These are phyloP conservation scores for Pollachius pollachius DNA, from an alignment of 2,113 vertebrate species.

Conservation along the genomic window DNA sequence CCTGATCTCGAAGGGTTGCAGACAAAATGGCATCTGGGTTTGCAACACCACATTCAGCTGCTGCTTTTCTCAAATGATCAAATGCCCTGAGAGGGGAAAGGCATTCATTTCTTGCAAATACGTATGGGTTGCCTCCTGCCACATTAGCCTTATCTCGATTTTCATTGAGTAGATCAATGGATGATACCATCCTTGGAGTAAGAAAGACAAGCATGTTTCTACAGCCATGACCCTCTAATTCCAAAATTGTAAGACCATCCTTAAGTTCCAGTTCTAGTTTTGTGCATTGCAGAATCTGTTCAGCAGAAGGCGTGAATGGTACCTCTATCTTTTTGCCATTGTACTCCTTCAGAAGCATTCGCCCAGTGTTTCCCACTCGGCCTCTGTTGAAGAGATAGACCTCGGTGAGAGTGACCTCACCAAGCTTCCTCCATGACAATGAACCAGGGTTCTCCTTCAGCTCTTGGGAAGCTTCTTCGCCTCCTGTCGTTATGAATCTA, in stretches of 20 bases:
- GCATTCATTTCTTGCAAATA: constrained; percentile 68
- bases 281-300: constrained; percentile 63
- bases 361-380: constrained; percentile 61
- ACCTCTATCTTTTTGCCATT: constrained; percentile 40
- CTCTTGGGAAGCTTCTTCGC: constrained; percentile 55
- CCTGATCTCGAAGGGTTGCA: constrained; percentile 59
- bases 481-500: constrained; percentile 49
- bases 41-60: constrained; percentile 58
- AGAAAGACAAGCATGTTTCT: constrained; percentile 66
- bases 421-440: constrained; percentile 65
- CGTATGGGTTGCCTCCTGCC: constrained; percentile 57
- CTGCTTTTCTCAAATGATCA: constrained; percentile 63
- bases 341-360: constrained; percentile 60
- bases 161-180: constrained; percentile 57
- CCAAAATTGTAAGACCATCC: constrained; percentile 52
- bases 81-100: constrained; percentile 62
- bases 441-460: constrained; percentile 55
- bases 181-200: constrained; percentile 56
- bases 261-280: constrained; percentile 60
- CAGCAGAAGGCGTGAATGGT: constrained; percentile 51
- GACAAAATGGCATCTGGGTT: constrained; percentile 64
- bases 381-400: constrained; percentile 68
- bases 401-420: constrained; percentile 63
- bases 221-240: constrained; percentile 66
- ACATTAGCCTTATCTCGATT: constrained; percentile 54